Base-by-base conservation (phyloP, 2,113 vertebrate genomes). In the Thalassarche chlororhynchos region DNA sequence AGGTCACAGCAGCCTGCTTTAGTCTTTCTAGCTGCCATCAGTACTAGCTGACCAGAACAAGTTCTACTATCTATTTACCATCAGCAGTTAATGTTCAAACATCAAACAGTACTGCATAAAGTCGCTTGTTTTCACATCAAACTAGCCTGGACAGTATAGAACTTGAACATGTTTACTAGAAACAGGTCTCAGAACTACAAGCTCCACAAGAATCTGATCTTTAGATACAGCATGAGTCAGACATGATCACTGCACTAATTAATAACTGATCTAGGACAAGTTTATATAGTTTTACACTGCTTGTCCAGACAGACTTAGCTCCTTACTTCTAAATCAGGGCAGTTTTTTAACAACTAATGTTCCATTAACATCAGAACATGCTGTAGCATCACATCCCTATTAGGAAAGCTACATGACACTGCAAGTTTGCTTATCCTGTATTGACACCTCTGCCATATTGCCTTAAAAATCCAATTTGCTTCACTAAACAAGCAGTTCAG, bases 1-100 rank as follows among this genome's bases (percentile, higher is more conserved):
- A 98, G 96, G 97, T 97, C 95, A 96, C 47, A 52, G 62, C 58
- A 93, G 88, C 32, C 92, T 70, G 76, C n/a, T 62, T 29, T 6
- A 66, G 47, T 72, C 78, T 79, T 49, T 47, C 42, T 24, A 51
- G 71, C 49, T 65, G 54, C 61, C 49, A 72, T 60, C 87, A 70
- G 84, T 55, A 32, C 49, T 24, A 17, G n/a, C 95, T 91, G 85
- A 96, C 89, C 57, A 91, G 95, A 94, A 95, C 90, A 12, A 92
- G 93, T 42, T 81, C 76, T 84, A 46, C 47, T 81, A 89, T 87
- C 94, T 96, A 78, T 81, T 65, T 84, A 87, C 90, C 90, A 97
- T 97, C 93, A 96, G 83, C 76, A 84, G 57, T 62, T 60, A 84
- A 52, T 29, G 72, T 70, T 86, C 89, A 84, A 74, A 76, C 21